These are phyloP conservation scores for Leucoraja ocellata DNA, from an alignment of 2,797 vertebrate species.

Conservation along the genomic window DNA sequence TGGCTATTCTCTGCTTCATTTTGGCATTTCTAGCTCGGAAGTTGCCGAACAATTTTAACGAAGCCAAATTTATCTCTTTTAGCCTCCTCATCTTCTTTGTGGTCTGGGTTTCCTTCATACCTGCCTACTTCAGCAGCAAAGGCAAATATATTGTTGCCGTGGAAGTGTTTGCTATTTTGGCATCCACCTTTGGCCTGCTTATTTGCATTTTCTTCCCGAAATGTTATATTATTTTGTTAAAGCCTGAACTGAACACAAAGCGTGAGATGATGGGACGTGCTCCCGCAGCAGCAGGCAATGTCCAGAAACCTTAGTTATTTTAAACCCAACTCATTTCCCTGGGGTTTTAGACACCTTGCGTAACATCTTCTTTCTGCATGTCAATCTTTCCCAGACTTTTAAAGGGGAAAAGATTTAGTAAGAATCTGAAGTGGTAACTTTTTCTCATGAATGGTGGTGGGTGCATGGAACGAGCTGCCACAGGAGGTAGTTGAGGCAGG, in stretches of 20 bases:
- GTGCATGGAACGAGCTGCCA: too few species aligned
- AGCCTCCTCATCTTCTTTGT: conserved; percentile 23
- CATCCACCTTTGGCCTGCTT: conserved; percentile 26
- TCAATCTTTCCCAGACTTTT: background rate
- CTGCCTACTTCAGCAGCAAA: conserved; percentile 31
- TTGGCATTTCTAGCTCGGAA: conserved; percentile 16
- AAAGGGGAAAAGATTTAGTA: too few species aligned
- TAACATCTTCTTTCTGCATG: background rate
- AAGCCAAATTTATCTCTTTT: conserved; percentile 21
- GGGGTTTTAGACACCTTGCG: background rate
- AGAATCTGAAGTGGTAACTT: too few species aligned
- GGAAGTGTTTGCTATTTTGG: conserved; percentile 35
- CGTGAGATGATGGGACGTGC: background rate
- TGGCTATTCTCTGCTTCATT: conserved; percentile 3
- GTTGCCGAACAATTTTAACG: conserved; percentile 16
- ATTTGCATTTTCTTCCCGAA: conserved; percentile 22
- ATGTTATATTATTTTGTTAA: conserved; percentile 22
- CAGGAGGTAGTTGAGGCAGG: too few species aligned
- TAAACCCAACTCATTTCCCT: too few species aligned
- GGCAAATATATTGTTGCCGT: conserved; percentile 26
- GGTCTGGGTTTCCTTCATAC: conserved; percentile 38
- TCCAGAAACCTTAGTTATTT: background rate
- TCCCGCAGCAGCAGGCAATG: background rate
- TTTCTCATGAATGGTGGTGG: too few species aligned
- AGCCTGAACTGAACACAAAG: conserved; percentile 14